These are phyloP conservation scores for Anolis carolinensis DNA, from an alignment of 2,113 vertebrate genomes.

Conservation along the genomic window DNA sequence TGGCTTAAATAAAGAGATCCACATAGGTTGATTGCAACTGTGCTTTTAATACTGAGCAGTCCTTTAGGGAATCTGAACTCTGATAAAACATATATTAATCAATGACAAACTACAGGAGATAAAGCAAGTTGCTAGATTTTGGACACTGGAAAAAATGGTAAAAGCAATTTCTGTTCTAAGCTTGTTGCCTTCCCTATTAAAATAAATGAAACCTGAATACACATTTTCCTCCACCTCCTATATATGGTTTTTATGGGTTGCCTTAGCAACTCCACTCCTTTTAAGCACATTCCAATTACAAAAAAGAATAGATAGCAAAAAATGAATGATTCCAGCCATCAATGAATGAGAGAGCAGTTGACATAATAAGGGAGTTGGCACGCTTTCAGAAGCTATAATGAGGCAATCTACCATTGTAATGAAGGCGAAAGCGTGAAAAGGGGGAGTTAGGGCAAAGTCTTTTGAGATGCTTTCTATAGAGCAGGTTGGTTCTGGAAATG, in stretches of 20 bases:
- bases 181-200: conserved; percentile 22
- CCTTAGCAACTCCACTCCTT: conserved; percentile 62
- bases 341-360: conserved; percentile 53
- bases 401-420: conserved; percentile 39
- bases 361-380: conserved; percentile 47
- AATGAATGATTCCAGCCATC: conserved; percentile 45
- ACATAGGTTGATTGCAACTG: background rate
- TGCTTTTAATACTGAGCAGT: background rate
- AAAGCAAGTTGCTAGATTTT: background rate
- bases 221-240: background rate
- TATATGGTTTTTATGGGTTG: conserved; percentile 56
- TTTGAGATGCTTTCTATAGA: background rate
- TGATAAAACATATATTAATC: background rate
- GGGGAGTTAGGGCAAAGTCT: background rate
- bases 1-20: background rate
- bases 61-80: background rate
- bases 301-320: conserved; percentile 61
- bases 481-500: background rate
- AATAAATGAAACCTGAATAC: background rate
- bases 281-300: conserved; percentile 59
- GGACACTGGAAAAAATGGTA: conserved; percentile 45
- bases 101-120: background rate
- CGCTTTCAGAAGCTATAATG: background rate
- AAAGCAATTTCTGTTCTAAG: conserved; percentile 44
- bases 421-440: conserved; percentile 49